phyloP scores from a whole-genome alignment of 2,797 vertebrate genomes.

The Corythornis leucogaster region DNA sequence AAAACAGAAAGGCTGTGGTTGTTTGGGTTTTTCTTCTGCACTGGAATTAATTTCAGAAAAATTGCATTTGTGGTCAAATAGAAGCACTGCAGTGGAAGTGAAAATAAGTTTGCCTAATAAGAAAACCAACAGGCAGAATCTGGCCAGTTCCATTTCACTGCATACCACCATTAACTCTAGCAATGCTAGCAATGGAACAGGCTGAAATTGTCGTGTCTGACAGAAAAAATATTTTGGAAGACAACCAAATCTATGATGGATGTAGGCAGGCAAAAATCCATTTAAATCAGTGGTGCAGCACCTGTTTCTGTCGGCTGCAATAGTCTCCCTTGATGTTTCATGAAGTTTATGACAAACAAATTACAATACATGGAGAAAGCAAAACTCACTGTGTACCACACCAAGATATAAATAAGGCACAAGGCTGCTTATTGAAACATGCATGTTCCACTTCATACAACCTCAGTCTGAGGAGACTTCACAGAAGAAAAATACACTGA shows the following conservation, averaged over 20 bases:
- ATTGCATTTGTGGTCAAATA: not conserved
- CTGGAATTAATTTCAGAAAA: not conserved
- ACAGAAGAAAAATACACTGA: not conserved
- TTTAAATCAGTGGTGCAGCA: conserved; percentile 30
- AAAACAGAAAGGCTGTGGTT: not conserved
- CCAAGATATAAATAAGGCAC: not conserved
- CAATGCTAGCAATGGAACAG: not conserved
- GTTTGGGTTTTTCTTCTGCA: not conserved
- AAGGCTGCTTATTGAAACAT: not conserved
- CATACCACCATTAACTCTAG: not conserved
- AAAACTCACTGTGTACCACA: not conserved
- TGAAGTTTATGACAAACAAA: conserved; percentile 53
- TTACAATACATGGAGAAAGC: not conserved
- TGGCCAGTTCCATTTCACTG: not conserved
- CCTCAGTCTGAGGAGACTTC: not conserved
- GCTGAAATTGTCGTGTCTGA: not conserved
- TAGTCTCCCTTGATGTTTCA: conserved; percentile 13
- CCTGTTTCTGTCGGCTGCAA: conserved; percentile 6
- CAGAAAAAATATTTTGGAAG: conserved; percentile 37
- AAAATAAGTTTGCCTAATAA: not conserved
- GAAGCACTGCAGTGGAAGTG: not conserved
- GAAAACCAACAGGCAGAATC: not conserved
- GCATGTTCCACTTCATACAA: not conserved
- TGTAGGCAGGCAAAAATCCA: conserved; percentile 45
- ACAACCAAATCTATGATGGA: conserved; percentile 45